Percentiles rank a stretch among this genome's conserved stretches.
Conservation (phyloP, 2,888 invertebrate species). For the Podotricha telesiphe region DNA sequence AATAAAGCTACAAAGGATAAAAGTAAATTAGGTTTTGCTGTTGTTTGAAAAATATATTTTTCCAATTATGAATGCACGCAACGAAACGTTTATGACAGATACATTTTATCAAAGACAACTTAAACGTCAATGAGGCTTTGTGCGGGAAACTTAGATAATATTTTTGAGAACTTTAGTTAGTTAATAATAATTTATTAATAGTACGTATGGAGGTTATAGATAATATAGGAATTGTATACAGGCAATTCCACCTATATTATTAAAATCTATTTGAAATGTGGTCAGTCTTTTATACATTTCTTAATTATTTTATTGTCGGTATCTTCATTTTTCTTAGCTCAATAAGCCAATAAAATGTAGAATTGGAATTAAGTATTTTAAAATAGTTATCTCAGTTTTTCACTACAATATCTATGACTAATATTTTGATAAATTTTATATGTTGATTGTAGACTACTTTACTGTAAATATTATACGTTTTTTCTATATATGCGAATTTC, state of each 20-base stretch:
- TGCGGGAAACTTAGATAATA: conserved; percentile 37
- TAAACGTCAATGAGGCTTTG: conserved; percentile 35
- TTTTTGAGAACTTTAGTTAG: not conserved
- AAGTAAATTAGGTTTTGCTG: not conserved
- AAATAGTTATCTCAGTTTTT: no score
- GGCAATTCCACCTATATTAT: not conserved
- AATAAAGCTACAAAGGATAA: not conserved
- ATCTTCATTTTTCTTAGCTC: no score
- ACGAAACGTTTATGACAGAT: conserved; percentile 27
- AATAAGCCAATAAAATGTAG: no score
- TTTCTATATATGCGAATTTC: no score
- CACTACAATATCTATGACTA: no score
- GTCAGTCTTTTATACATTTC: not conserved
- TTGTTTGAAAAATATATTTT: not conserved
- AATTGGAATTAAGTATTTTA: no score
- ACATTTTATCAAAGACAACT: conserved; percentile 5
- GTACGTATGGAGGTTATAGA: not conserved
- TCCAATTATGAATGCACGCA: not conserved
- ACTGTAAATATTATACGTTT: no score
- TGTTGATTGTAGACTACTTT: no score
- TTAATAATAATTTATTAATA: not conserved
- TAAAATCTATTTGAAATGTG: not conserved
- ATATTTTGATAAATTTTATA: no score
- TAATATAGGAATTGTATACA: not conserved
- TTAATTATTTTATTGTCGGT: no score